Percentiles rank a stretch among this genome's conserved stretches.
Conservation (phyloP, 2,888 invertebrate genomes). For the Adelognathus sp. region DNA sequence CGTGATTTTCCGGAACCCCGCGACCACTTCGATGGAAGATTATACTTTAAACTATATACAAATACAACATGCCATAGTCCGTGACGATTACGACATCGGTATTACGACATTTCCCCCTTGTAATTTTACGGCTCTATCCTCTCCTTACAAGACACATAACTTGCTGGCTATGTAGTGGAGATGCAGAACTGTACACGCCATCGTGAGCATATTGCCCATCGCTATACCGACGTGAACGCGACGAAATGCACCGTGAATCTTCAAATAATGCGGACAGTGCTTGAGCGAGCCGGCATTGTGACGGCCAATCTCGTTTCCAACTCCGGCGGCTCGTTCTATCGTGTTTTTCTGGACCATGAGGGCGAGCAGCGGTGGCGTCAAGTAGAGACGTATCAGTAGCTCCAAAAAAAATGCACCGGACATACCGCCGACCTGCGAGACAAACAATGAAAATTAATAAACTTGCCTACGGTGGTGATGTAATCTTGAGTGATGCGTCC, state of each 20-base stretch:
- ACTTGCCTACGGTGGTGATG: too few species aligned
- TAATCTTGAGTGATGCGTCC: too few species aligned
- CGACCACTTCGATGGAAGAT: constrained; percentile 22
- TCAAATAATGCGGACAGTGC: constrained; percentile 90
- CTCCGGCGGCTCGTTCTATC: constrained; percentile 89
- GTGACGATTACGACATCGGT: neutral
- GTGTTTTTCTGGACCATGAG: constrained; percentile 89
- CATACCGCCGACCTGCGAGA: constrained; percentile 86
- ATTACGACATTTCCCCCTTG: neutral
- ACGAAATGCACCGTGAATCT: constrained; percentile 89
- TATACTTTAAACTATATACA: constrained; percentile 32
- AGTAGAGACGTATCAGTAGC: constrained; percentile 88
- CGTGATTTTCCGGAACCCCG: neutral
- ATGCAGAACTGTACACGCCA: constrained; percentile 87
- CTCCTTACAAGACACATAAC: constrained; percentile 76
- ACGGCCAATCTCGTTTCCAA: constrained; percentile 90
- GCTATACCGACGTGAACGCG: constrained; percentile 90
- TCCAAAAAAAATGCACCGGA: constrained; percentile 88
- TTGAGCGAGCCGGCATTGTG: constrained; percentile 87
- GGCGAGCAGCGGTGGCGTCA: constrained; percentile 88
- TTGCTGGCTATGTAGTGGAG: constrained; percentile 85
- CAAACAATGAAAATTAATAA: constrained; percentile 21
- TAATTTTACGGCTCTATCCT: neutral
- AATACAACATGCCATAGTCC: neutral
- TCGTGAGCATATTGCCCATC: constrained; percentile 89